These are phyloP conservation scores for Hemiscyllium ocellatum DNA, from an alignment of 2,113 vertebrate genomes.

Conservation along the genomic window DNA sequence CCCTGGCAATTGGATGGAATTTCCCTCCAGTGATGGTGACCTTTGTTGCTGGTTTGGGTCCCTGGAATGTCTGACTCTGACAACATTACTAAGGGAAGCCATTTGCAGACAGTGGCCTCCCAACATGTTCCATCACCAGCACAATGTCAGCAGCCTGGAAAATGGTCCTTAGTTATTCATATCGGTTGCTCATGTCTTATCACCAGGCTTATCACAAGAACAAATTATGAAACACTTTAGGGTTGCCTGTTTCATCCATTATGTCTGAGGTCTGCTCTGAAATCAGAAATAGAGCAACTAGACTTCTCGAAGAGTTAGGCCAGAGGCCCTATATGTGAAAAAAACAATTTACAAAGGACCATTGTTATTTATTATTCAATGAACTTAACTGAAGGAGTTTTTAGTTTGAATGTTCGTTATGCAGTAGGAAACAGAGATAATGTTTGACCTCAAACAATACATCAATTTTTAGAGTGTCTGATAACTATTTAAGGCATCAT, in stretches of 20 bases:
- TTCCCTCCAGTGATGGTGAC: too few species aligned
- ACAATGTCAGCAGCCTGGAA: neutral
- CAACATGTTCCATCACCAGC: neutral
- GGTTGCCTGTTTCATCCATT: neutral
- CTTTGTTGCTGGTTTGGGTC: too few species aligned
- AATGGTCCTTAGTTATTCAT: too few species aligned
- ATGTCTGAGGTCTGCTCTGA: neutral
- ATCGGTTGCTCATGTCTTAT: too few species aligned
- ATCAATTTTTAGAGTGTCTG: neutral
- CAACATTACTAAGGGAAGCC: too few species aligned
- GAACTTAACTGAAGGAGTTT: neutral
- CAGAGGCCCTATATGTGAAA: neutral
- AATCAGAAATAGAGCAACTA: neutral
- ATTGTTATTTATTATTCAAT: neutral
- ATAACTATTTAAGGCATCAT: neutral
- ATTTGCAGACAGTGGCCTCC: too few species aligned
- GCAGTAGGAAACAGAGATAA: neutral
- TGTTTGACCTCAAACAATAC: neutral
- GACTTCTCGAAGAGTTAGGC: neutral
- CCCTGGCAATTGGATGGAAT: too few species aligned
- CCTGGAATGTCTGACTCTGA: too few species aligned
- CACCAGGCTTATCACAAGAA: neutral
- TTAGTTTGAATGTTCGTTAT: neutral
- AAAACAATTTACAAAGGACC: neutral
- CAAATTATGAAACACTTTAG: neutral